Evolutionary conservation across 1,140 invertebrate species (phyloP).

Genomic region (Steinernema feltiae): DNA sequence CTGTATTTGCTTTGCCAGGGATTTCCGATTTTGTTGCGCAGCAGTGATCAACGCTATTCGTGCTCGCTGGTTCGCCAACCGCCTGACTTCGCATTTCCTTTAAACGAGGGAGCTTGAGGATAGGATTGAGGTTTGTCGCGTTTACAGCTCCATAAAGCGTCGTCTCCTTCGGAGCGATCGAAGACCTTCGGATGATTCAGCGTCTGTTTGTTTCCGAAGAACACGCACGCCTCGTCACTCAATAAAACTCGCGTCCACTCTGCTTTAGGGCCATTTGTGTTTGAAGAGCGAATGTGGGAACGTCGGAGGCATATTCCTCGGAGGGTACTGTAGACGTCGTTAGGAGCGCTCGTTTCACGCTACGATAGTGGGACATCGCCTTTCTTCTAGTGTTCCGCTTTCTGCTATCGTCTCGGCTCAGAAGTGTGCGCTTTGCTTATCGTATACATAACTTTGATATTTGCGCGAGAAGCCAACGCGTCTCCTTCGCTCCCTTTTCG

Average conservation of each 20-base stretch:
- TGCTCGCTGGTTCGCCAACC: too few relatives aligned
- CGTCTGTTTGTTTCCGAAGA: not conserved
- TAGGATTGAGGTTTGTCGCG: too few relatives aligned
- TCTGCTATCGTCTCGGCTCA: not conserved
- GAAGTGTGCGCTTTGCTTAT: not conserved
- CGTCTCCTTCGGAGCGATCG: not conserved
- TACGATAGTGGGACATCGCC: not conserved
- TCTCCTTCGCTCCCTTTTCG: not conserved
- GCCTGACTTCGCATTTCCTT: too few relatives aligned
- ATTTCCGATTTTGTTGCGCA: too few relatives aligned
- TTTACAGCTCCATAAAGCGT: not conserved
- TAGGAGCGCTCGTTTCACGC: not conserved
- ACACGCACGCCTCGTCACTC: not conserved
- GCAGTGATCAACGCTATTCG: too few relatives aligned
- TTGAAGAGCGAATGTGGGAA: not conserved
- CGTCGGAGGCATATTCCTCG: not conserved
- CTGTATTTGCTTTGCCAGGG: not conserved
- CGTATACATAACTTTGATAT: not conserved
- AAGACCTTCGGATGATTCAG: slow-evolving; percentile 6
- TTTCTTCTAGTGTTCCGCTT: too few relatives aligned
- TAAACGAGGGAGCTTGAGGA: too few relatives aligned
- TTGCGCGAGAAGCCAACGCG: not conserved
- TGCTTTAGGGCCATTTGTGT: not conserved
- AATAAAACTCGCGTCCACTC: not conserved
- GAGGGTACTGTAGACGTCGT: not conserved